Conservation (phyloP, 2,797 vertebrate species). For the Danio aesculapii region DNA sequence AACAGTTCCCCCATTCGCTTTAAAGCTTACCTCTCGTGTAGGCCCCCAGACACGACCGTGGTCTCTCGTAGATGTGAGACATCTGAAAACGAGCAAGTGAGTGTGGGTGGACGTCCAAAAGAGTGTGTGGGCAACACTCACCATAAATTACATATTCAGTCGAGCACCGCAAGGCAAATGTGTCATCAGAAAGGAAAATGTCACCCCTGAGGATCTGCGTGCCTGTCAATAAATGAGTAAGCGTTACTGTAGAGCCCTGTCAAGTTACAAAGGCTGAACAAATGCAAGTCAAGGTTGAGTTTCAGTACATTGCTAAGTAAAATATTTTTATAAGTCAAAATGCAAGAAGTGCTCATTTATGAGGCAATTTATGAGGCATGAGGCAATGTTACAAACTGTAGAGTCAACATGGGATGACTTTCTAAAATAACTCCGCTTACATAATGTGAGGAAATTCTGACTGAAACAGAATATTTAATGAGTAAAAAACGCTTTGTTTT, state of each 20-base stretch:
- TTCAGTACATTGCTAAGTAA: neutral
- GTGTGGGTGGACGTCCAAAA: conserved; percentile 54
- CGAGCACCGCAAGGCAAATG: conserved; percentile 49
- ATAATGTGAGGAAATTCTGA: neutral
- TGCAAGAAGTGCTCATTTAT: too few relatives aligned
- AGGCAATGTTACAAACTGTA: too few relatives aligned
- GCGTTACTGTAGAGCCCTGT: neutral
- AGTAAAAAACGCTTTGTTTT: neutral
- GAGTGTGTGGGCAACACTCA: conserved; percentile 39
- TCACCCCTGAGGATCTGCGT: conserved; percentile 27
- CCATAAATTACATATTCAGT: conserved; percentile 29
- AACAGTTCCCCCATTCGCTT: conserved; percentile 37
- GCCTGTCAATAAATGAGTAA: conserved; percentile 12
- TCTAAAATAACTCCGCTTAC: neutral
- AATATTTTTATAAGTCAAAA: too few relatives aligned
- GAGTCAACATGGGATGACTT: neutral
- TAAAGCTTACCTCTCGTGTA: conserved; percentile 18
- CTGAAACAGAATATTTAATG: neutral
- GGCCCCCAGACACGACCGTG: conserved; percentile 26
- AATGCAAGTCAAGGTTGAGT: neutral
- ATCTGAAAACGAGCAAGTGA: conserved; percentile 31
- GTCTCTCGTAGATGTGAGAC: conserved; percentile 46
- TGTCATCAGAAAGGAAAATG: conserved; percentile 49
- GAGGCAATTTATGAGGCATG: too few relatives aligned
- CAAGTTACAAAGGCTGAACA: neutral